Evolutionary conservation across 2,888 invertebrate species (phyloP).

Genomic region (Lepeophtheirus nordmannii): DNA sequence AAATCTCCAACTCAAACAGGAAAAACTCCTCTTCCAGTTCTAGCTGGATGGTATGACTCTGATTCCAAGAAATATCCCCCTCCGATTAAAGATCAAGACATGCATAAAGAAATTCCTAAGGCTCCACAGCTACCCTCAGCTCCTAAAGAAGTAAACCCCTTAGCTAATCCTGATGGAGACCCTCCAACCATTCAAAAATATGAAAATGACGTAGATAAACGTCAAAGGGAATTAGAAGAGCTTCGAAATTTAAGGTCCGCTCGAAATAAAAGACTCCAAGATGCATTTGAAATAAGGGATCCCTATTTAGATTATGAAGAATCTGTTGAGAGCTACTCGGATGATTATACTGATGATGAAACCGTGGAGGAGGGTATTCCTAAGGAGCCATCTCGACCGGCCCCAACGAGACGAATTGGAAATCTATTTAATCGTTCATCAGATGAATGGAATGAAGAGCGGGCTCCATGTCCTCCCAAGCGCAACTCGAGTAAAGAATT

Average conservation of each 20-base stretch:
- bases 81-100: no score
- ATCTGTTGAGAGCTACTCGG: not conserved
- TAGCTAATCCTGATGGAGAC: no score
- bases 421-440: not conserved
- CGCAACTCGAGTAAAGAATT: not conserved
- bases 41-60: not conserved
- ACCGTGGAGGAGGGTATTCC: not conserved
- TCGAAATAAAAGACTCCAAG: not conserved
- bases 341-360: not conserved
- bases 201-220: not conserved
- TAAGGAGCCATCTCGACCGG: not conserved
- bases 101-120: no score
- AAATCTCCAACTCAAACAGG: not conserved
- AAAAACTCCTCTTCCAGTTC: not conserved
- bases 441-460: not conserved
- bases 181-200: not conserved
- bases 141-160: no score
- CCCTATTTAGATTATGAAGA: not conserved
- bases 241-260: not conserved
- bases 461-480: not conserved
- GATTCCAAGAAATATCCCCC: not conserved
- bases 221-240: not conserved
- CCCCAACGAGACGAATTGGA: not conserved
- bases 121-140: not conserved
- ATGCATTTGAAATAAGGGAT: not conserved